These are phyloP conservation scores for Medauroidea extradentata DNA, from an alignment of 1,140 invertebrate species.

Conservation along the genomic window DNA sequence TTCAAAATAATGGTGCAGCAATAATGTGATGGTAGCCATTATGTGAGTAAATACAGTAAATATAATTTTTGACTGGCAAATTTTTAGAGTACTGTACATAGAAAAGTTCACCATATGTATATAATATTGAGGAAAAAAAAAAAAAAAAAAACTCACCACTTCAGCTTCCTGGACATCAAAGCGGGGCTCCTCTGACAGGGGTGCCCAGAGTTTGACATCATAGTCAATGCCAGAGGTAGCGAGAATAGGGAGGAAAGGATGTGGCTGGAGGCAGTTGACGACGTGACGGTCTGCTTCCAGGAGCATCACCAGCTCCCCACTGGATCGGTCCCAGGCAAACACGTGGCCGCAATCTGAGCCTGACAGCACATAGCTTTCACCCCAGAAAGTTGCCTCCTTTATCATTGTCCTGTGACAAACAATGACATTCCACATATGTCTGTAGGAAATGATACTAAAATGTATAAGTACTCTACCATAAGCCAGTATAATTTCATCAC, in stretches of 20 bases:
- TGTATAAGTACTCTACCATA: no score
- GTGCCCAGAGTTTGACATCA: conserved; percentile 84
- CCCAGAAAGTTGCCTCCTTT: conserved; percentile 88
- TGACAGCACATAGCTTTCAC: conserved; percentile 74
- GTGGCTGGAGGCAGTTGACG: conserved; percentile 83
- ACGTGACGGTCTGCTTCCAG: conserved; percentile 82
- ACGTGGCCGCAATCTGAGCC: conserved; percentile 84
- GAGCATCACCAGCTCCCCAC: conserved; percentile 67
- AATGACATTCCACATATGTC: not conserved
- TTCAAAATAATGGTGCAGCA: no score
- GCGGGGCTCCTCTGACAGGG: conserved; percentile 50
- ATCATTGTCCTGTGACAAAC: conserved; percentile 69
- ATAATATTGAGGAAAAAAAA: no score
- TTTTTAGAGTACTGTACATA: no score
- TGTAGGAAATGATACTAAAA: not conserved
- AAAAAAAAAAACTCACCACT: conserved; percentile 63
- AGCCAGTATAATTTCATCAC: no score
- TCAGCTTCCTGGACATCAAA: conserved; percentile 66
- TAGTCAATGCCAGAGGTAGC: conserved; percentile 89
- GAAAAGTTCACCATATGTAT: no score
- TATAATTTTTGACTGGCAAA: no score
- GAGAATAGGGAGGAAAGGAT: conserved; percentile 73
- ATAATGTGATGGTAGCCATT: no score
- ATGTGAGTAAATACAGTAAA: no score
- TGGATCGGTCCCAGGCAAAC: conserved; percentile 61